These are phyloP conservation scores for Cynopterus sphinx DNA, from an alignment of 2,797 vertebrate species.

Conservation along the genomic window DNA sequence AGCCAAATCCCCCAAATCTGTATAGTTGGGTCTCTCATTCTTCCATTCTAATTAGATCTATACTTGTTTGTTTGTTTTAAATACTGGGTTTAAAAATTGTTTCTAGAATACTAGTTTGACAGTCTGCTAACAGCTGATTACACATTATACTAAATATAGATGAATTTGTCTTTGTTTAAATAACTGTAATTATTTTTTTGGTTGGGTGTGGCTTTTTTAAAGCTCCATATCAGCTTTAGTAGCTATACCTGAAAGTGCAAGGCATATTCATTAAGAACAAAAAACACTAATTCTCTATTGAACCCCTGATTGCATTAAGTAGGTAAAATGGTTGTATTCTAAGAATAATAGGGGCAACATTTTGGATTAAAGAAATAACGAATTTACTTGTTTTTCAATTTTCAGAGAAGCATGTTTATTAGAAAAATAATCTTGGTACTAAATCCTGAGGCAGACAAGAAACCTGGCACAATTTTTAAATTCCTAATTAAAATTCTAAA, in stretches of 20 bases:
- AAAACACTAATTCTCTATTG: background rate
- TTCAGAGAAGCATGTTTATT: background rate
- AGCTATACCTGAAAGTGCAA: slow-evolving; percentile 7
- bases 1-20: background rate
- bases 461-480: background rate
- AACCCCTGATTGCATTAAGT: background rate
- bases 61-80: slow-evolving; percentile 15
- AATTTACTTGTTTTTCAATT: background rate
- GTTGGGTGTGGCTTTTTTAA: background rate
- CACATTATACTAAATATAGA: background rate
- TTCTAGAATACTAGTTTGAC: slow-evolving; percentile 24
- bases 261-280: background rate
- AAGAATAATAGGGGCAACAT: background rate
- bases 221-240: background rate
- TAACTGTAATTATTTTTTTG: background rate
- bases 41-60: background rate
- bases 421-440: background rate
- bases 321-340: background rate
- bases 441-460: background rate
- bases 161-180: slow-evolving; percentile 44
- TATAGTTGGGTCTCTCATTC: background rate
- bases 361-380: background rate
- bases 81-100: background rate
- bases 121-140: slow-evolving; percentile 1
- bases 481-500: background rate